phyloP scores from a whole-genome alignment of 2,113 vertebrate genomes.

The Notarius quadriscutis region DNA sequence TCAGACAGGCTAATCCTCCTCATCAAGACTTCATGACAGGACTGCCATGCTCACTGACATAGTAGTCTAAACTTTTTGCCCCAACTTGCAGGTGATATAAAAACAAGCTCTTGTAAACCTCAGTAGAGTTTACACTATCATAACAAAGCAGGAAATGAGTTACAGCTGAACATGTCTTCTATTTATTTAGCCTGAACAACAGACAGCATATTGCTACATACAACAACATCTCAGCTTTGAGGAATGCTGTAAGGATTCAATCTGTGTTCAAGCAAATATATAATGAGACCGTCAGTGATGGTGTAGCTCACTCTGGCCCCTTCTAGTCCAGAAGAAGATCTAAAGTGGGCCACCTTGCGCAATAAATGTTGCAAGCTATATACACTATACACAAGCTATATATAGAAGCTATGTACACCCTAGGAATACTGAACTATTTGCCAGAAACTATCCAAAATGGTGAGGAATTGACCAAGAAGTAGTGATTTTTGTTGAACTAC shows the following conservation, averaged over 20 bases:
- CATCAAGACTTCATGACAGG: conserved; percentile 52
- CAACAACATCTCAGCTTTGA: not conserved
- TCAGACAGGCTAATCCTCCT: conserved; percentile 58
- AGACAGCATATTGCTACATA: not conserved
- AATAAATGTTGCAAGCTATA: too few species aligned
- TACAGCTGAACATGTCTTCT: not conserved
- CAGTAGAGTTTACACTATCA: conserved; percentile 53
- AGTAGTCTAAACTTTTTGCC: conserved; percentile 58
- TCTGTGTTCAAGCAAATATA: not conserved
- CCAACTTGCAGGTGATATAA: conserved; percentile 50
- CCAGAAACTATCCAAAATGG: too few species aligned
- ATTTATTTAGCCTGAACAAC: not conserved
- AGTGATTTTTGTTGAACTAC: too few species aligned
- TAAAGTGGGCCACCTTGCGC: too few species aligned
- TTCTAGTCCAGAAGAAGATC: too few species aligned
- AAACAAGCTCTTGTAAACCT: conserved; percentile 35
- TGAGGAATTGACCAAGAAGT: too few species aligned
- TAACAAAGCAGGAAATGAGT: conserved; percentile 43
- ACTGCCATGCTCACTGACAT: conserved; percentile 50
- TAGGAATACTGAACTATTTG: too few species aligned
- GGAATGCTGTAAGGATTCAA: not conserved
- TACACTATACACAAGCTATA: too few species aligned
- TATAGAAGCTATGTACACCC: too few species aligned
- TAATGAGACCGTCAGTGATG: too few species aligned
- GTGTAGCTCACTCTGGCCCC: too few species aligned